A percentile compares a stretch with the other conserved stretches of the same genome.
Conservation (phyloP, 2,113 vertebrate genomes). For the Aspiorhynchus laticeps region DNA sequence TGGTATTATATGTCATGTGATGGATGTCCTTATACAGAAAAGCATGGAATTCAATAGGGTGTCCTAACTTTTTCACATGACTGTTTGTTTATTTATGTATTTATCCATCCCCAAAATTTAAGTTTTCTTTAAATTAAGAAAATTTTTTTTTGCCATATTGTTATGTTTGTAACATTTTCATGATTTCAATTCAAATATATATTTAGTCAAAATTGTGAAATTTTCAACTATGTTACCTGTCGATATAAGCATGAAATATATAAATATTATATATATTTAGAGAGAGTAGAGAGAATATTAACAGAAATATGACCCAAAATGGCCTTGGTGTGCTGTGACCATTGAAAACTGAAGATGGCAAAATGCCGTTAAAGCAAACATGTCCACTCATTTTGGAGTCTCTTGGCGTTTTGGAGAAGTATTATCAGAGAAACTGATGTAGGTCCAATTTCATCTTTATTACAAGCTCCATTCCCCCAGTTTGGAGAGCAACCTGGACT, state of each 20-base stretch:
- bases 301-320: constrained; percentile 21
- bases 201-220: background rate
- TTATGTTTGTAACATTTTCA: background rate
- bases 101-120: too few relatives aligned
- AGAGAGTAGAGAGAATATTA: background rate
- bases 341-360: constrained; percentile 23
- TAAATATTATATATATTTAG: background rate
- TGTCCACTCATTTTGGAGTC: constrained; percentile 64
- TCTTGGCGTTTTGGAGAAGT: constrained; percentile 65
- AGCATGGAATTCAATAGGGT: too few relatives aligned
- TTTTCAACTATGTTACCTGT: background rate
- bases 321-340: constrained; percentile 20
- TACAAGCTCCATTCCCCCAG: constrained; percentile 61
- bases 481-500: constrained; percentile 66
- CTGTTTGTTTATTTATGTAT: too few relatives aligned
- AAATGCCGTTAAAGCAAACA: constrained; percentile 52
- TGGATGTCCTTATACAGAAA: too few relatives aligned
- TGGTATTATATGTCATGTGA: too few relatives aligned
- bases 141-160: background rate
- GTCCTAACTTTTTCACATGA: too few relatives aligned
- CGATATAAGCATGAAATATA: background rate
- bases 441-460: constrained; percentile 71
- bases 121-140: background rate
- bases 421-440: constrained; percentile 74
- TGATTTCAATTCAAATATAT: background rate